Conservation (phyloP, 2,113 vertebrate species). For the Leucosticte australis region DNA sequence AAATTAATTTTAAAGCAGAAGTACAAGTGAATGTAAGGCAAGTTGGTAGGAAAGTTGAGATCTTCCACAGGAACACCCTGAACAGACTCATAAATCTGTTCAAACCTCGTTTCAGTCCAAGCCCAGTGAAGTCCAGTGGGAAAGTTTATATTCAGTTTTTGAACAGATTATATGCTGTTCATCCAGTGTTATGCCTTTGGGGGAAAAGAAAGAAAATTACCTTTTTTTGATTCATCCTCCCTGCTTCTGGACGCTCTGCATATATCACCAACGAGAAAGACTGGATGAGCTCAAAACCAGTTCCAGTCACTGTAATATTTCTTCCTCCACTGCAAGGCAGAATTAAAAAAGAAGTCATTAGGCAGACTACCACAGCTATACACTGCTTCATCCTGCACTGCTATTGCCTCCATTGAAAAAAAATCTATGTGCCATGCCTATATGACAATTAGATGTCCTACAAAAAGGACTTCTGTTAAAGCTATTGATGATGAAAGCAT, state of each 20-base stretch:
- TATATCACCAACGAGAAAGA: constrained; percentile 82
- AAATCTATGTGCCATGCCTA: background rate
- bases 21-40: background rate
- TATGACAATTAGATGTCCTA: background rate
- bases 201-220: background rate
- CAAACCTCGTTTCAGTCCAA: background rate
- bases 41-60: background rate
- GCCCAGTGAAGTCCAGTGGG: background rate
- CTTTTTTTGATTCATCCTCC: constrained; percentile 34
- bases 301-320: constrained; percentile 82
- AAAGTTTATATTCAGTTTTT: background rate
- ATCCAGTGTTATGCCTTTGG: background rate
- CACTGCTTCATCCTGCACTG: background rate
- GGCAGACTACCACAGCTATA: background rate
- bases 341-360: constrained; percentile 8
- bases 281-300: constrained; percentile 88
- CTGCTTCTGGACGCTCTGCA: constrained; percentile 66
- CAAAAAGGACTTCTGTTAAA: background rate
- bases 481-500: background rate
- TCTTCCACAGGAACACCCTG: background rate
- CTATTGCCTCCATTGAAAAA: background rate
- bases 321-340: constrained; percentile 85
- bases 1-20: background rate
- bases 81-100: background rate
- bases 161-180: background rate